These are phyloP conservation scores for Venturia canescens DNA, from an alignment of 1,140 invertebrate genomes.

Conservation along the genomic window DNA sequence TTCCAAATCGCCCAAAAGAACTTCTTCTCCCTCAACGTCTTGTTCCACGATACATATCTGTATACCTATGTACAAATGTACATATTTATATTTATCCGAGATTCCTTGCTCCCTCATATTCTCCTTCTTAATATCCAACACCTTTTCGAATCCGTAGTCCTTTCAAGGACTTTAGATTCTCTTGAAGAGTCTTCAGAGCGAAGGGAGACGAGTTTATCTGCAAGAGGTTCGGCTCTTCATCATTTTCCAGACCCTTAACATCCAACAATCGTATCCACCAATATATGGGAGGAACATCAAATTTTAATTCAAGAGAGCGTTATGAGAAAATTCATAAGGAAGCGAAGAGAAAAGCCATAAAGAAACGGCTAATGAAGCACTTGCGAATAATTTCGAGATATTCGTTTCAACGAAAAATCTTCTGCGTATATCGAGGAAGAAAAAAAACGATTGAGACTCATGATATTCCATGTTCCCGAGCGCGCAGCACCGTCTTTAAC, in stretches of 20 bases:
- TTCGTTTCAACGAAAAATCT: too few relatives aligned
- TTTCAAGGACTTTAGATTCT: background rate
- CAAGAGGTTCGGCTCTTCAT: too few relatives aligned
- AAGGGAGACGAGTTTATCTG: background rate
- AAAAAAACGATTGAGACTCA: too few relatives aligned
- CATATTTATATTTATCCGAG: background rate
- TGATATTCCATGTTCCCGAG: background rate
- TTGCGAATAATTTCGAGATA: too few relatives aligned
- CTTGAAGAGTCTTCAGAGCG: background rate
- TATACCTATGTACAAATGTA: background rate
- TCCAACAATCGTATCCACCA: too few relatives aligned
- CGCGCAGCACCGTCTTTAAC: background rate
- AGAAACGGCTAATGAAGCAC: too few relatives aligned
- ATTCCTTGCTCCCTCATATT: background rate
- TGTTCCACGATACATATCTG: background rate
- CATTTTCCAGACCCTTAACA: too few relatives aligned
- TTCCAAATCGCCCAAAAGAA: slow-evolving; percentile 29
- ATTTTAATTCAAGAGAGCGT: too few relatives aligned
- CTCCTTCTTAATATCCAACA: slow-evolving; percentile 4
- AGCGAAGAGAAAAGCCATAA: too few relatives aligned
- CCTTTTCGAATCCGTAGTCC: background rate
- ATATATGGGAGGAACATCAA: too few relatives aligned
- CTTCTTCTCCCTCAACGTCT: slow-evolving; percentile 1
- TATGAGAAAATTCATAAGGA: too few relatives aligned
- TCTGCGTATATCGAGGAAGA: too few relatives aligned